Conservation (phyloP, 1,140 invertebrate species). For the Rhopalosiphum maidis region DNA sequence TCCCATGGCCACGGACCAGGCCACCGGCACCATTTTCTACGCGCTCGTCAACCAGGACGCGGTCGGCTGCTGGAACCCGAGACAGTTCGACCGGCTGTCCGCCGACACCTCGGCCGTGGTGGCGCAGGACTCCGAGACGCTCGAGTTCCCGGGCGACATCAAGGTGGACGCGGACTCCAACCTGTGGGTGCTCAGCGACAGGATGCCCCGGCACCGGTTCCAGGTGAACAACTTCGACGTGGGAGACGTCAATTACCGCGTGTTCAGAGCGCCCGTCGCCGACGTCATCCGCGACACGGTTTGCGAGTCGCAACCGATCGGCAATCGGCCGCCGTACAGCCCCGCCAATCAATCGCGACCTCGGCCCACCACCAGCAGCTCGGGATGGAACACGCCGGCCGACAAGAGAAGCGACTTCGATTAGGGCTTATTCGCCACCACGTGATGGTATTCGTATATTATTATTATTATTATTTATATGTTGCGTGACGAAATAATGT, state of each 20-base stretch:
- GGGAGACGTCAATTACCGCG: conserved; percentile 78
- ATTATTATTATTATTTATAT: background rate
- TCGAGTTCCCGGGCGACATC: conserved; percentile 80
- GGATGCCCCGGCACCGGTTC: conserved; percentile 78
- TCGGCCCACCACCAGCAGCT: too few species aligned
- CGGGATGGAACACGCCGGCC: background rate
- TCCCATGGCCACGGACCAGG: conserved; percentile 74
- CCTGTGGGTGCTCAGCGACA: conserved; percentile 79
- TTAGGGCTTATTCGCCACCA: background rate
- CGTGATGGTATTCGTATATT: background rate
- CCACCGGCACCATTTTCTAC: conserved; percentile 77
- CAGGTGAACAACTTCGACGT: conserved; percentile 70
- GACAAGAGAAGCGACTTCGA: background rate
- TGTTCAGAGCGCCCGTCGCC: conserved; percentile 72
- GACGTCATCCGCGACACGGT: conserved; percentile 74
- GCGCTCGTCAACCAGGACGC: conserved; percentile 77
- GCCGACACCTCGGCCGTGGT: conserved; percentile 66
- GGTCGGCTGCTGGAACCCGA: conserved; percentile 79
- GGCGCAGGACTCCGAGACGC: conserved; percentile 75
- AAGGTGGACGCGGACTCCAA: conserved; percentile 71
- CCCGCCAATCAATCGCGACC: background rate
- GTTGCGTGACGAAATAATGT: background rate
- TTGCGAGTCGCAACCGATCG: conserved; percentile 66
- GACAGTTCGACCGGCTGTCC: conserved; percentile 60
- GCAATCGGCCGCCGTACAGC: too few species aligned